phyloP scores from a whole-genome alignment of 30 jellyfish, hydroid and myxozoan genomes.

The Turritopsis dohrnii region DNA sequence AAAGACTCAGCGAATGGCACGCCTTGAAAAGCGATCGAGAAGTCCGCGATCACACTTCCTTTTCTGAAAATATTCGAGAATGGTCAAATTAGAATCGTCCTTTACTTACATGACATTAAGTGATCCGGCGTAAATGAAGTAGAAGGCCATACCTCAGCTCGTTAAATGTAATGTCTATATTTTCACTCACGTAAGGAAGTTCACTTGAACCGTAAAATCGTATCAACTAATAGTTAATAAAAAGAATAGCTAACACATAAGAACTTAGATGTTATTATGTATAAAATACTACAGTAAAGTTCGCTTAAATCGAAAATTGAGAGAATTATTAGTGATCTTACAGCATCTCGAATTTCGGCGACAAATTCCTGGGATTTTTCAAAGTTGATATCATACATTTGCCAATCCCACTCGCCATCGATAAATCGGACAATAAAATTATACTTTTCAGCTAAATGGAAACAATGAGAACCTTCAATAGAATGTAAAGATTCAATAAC shows the following conservation, averaged over 20 bases:
- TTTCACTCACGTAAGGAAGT: background rate
- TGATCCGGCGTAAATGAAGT: background rate
- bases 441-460: background rate
- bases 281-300: background rate
- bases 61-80: background rate
- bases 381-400: background rate
- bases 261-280: background rate
- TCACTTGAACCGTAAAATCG: background rate
- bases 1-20: conserved; percentile 13
- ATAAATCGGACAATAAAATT: background rate
- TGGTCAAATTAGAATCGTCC: background rate
- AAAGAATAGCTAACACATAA: background rate
- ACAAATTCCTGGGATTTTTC: background rate
- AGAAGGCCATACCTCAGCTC: background rate
- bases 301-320: too few relatives aligned
- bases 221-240: background rate
- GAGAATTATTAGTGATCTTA: too few relatives aligned
- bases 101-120: background rate
- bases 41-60: conserved; percentile 19
- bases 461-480: background rate
- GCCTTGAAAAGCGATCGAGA: background rate
- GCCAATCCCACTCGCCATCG: background rate
- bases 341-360: background rate
- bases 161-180: background rate
- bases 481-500: background rate